phyloP scores from a whole-genome alignment of 2,888 invertebrate genomes.

The Lottia gigantea region DNA sequence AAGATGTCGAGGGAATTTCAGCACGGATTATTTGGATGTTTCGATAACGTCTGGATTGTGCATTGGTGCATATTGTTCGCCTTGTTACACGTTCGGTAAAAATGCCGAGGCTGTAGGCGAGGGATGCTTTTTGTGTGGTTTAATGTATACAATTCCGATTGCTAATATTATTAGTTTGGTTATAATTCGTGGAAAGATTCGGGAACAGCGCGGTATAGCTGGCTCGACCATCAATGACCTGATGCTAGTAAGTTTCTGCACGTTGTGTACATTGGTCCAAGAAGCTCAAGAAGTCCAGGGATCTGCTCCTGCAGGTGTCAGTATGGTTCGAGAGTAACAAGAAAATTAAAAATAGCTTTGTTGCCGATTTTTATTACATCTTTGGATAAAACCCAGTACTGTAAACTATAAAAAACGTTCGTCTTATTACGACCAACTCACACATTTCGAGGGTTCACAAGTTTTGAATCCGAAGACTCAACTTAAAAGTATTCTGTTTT shows the following conservation, averaged over 20 bases:
- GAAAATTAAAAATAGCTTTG: background rate
- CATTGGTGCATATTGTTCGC: constrained; percentile 55
- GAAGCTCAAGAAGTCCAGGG: constrained; percentile 54
- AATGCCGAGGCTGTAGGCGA: constrained; percentile 58
- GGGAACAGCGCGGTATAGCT: constrained; percentile 53
- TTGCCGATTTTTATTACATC: too few species aligned
- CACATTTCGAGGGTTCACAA: too few species aligned
- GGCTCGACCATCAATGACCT: constrained; percentile 51
- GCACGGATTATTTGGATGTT: constrained; percentile 58
- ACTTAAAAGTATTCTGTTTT: too few species aligned
- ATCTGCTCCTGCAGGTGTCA: constrained; percentile 36
- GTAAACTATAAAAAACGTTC: too few species aligned
- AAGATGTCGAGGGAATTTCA: constrained; percentile 46
- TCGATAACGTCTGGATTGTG: constrained; percentile 57
- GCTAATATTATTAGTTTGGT: constrained; percentile 45
- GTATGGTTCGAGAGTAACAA: constrained; percentile 44
- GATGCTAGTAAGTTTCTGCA: constrained; percentile 50
- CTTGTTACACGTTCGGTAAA: constrained; percentile 62
- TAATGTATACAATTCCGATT: constrained; percentile 49
- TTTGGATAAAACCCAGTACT: too few species aligned
- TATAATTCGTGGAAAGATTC: constrained; percentile 52
- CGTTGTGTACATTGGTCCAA: constrained; percentile 52
- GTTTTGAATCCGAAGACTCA: too few species aligned
- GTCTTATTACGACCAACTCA: too few species aligned
- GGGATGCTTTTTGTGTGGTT: constrained; percentile 52